These are phyloP conservation scores for Neomicropteryx cornuta DNA, from an alignment of 1,140 invertebrate genomes.

Conservation along the genomic window DNA sequence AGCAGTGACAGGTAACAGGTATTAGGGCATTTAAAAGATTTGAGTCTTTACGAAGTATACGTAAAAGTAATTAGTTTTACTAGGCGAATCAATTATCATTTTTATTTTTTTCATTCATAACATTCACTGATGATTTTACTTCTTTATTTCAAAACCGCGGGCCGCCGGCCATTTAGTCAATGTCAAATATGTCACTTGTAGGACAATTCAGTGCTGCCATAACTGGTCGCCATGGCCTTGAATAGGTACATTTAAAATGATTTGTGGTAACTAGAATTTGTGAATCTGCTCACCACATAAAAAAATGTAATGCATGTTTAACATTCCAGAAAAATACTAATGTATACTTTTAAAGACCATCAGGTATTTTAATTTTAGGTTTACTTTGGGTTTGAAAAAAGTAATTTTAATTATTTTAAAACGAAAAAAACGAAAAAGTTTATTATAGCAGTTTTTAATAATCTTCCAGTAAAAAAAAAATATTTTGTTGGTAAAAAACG, in stretches of 20 bases:
- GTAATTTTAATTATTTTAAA: neutral
- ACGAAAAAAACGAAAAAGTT: neutral
- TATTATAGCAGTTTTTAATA: neutral
- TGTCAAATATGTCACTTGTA: too few species aligned
- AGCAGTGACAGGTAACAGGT: neutral
- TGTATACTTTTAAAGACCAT: neutral
- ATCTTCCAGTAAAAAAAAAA: neutral
- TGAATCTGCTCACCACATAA: neutral
- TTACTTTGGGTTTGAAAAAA: neutral
- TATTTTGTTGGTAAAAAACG: neutral
- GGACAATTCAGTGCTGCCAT: too few species aligned
- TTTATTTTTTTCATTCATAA: neutral
- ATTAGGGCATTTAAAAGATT: neutral
- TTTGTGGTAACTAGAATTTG: neutral
- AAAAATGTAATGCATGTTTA: neutral
- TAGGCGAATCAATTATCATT: neutral
- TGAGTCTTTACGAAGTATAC: neutral
- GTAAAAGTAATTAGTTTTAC: neutral
- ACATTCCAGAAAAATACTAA: neutral
- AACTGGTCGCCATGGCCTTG: neutral
- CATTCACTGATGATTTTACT: neutral
- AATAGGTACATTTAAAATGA: neutral
- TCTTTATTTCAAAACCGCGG: neutral
- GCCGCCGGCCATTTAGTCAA: neutral
- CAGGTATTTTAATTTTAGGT: neutral